These are phyloP conservation scores for Oceanodroma leucorhoa DNA, from an alignment of 2,797 vertebrate genomes.

Conservation along the genomic window DNA sequence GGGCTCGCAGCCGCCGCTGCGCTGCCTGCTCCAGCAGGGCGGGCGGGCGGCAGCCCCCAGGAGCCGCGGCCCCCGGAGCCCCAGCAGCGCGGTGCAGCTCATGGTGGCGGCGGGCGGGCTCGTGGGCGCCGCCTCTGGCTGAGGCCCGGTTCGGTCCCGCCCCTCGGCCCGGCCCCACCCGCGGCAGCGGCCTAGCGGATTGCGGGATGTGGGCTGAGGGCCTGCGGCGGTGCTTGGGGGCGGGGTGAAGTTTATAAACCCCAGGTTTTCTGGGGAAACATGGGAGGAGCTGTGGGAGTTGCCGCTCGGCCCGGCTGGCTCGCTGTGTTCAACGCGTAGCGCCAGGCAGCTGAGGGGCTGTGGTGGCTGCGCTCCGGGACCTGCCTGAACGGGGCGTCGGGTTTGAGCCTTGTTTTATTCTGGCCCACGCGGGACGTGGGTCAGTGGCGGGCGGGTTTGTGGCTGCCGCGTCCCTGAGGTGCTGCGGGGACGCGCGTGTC, in stretches of 20 bases:
- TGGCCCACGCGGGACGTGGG: fast-evolving
- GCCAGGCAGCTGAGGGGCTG: fast-evolving
- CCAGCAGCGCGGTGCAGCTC: background rate
- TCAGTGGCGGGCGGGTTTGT: background rate
- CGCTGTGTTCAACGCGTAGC: fast-evolving
- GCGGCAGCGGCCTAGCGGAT: fast-evolving
- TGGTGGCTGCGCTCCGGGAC: fast-evolving
- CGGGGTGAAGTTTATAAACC: fast-evolving
- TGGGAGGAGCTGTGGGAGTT: fast-evolving
- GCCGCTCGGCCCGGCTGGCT: fast-evolving
- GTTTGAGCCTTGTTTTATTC: no score
- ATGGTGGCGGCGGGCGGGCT: background rate
- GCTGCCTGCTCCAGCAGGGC: background rate
- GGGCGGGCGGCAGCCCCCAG: background rate
- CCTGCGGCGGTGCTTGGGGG: background rate
- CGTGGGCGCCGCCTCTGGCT: background rate
- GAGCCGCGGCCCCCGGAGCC: background rate
- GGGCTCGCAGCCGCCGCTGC: background rate
- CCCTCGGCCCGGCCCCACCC: background rate
- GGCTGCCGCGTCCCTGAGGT: background rate
- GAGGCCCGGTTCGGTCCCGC: background rate
- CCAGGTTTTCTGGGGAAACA: fast-evolving
- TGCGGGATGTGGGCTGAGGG: background rate
- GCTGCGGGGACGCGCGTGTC: background rate
- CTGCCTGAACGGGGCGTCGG: fast-evolving